phyloP scores from a whole-genome alignment of 2,888 invertebrate species.

The Tribolium freemani region DNA sequence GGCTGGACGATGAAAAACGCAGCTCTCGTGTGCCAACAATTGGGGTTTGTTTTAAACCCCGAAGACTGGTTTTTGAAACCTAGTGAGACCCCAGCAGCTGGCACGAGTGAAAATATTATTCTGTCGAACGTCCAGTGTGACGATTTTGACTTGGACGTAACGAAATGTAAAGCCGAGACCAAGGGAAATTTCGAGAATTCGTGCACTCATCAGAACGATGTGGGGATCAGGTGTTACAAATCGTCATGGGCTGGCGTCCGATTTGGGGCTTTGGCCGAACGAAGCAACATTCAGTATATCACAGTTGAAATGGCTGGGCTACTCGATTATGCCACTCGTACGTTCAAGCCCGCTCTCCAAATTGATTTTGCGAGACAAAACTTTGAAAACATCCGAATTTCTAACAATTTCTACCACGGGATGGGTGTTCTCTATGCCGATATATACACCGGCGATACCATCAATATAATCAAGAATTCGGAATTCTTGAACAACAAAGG shows the following conservation, averaged over 20 bases:
- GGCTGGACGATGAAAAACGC: constrained; percentile 95
- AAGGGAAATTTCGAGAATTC: constrained; percentile 87
- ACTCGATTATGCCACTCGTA: constrained; percentile 90
- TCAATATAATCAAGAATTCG: constrained; percentile 86
- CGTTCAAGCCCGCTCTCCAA: constrained; percentile 90
- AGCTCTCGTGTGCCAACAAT: constrained; percentile 93
- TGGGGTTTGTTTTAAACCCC: constrained; percentile 93
- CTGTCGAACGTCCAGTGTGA: constrained; percentile 92
- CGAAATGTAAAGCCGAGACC: constrained; percentile 86
- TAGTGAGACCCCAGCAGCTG: constrained; percentile 85
- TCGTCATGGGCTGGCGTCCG: constrained; percentile 95
- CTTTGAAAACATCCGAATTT: constrained; percentile 84
- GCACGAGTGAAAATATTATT: constrained; percentile 82
- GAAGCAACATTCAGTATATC: constrained; percentile 88
- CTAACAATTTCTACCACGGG: constrained; percentile 92
- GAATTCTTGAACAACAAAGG: constrained; percentile 88
- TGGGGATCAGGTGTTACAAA: constrained; percentile 89
- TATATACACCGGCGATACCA: constrained; percentile 86
- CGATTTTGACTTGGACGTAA: constrained; percentile 91
- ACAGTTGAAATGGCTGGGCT: constrained; percentile 94
- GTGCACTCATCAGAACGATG: constrained; percentile 89
- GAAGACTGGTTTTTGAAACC: constrained; percentile 90
- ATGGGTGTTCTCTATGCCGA: constrained; percentile 95
- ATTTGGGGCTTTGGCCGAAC: constrained; percentile 89
- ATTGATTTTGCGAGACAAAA: constrained; percentile 89